phyloP scores from a whole-genome alignment of 2,888 invertebrate species.

The Netelia virgata region DNA sequence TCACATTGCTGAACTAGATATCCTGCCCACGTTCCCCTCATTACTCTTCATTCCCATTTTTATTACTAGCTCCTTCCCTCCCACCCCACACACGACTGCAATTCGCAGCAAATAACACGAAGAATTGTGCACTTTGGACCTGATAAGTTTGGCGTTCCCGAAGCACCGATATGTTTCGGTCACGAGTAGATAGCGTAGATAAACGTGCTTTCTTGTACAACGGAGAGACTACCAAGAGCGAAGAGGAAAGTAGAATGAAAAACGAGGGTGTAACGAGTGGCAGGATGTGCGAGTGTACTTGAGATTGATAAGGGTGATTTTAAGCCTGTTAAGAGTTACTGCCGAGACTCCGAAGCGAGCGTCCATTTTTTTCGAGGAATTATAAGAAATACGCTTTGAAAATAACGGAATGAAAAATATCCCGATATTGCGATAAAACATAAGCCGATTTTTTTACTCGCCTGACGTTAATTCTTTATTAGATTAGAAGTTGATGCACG shows the following conservation, averaged over 20 bases:
- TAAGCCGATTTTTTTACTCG: no score
- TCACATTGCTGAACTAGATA: constrained; percentile 8
- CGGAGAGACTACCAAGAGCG: constrained; percentile 26
- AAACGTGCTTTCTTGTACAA: constrained; percentile 6
- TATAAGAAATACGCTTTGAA: no score
- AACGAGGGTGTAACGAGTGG: constrained; percentile 27
- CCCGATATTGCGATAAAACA: no score
- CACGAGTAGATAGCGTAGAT: neutral
- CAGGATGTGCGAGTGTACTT: constrained; percentile 28
- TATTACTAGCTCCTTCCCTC: constrained; percentile 30
- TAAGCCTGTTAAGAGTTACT: constrained; percentile 25
- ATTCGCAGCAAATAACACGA: constrained; percentile 62
- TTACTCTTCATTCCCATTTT: constrained; percentile 45
- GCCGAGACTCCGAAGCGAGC: neutral
- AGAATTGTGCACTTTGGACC: constrained; percentile 39
- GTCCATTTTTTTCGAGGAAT: constrained; percentile 27
- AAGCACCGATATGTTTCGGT: constrained; percentile 30
- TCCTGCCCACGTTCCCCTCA: constrained; percentile 15
- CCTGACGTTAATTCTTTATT: no score
- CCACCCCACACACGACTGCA: neutral
- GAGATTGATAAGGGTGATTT: constrained; percentile 51
- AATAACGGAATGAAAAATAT: no score
- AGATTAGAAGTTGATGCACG: no score
- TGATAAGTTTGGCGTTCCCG: constrained; percentile 10
- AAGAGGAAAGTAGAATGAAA: constrained; percentile 30